A percentile compares a stretch with the other conserved stretches of the same genome.
These are phyloP conservation scores for Centropus unirufus DNA, from an alignment of 2,113 vertebrate genomes.

Conservation along the genomic window DNA sequence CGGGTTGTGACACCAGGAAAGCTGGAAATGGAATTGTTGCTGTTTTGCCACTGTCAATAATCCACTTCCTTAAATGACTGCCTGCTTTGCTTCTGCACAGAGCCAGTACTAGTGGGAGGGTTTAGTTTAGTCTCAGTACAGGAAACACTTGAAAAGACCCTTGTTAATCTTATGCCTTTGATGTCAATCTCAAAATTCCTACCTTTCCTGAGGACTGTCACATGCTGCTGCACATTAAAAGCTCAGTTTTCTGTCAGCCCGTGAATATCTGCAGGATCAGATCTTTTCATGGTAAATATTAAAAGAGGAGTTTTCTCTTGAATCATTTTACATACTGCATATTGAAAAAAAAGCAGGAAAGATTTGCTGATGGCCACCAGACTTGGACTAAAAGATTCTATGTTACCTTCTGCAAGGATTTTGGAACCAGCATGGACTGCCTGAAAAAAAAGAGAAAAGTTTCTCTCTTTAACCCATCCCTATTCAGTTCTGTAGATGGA, in stretches of 20 bases:
- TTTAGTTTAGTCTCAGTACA: not conserved
- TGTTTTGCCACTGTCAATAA: constrained; percentile 21
- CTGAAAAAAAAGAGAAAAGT: not conserved
- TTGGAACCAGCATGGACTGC: not conserved
- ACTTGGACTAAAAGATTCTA: not conserved
- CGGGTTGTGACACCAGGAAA: not conserved
- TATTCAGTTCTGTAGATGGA: not conserved
- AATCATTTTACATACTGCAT: not conserved
- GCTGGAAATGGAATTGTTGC: constrained; percentile 2
- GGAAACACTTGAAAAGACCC: constrained; percentile 20
- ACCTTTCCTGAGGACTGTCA: not conserved
- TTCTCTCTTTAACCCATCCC: not conserved
- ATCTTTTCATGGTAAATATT: not conserved
- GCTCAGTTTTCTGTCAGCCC: not conserved
- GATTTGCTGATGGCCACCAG: not conserved
- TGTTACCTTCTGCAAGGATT: not conserved
- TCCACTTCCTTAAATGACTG: not conserved
- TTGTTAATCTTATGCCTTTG: constrained; percentile 17
- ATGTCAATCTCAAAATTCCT: constrained; percentile 15
- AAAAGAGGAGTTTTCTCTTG: not conserved
- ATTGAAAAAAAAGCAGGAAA: not conserved
- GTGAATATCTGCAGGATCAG: not conserved
- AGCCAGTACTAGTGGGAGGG: not conserved
- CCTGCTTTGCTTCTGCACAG: not conserved
- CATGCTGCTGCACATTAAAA: not conserved